A percentile compares a stretch with the other conserved stretches of the same genome.
Evolutionary conservation across 1,140 invertebrate species (phyloP).

Genomic region (Araneus ventricosus): DNA sequence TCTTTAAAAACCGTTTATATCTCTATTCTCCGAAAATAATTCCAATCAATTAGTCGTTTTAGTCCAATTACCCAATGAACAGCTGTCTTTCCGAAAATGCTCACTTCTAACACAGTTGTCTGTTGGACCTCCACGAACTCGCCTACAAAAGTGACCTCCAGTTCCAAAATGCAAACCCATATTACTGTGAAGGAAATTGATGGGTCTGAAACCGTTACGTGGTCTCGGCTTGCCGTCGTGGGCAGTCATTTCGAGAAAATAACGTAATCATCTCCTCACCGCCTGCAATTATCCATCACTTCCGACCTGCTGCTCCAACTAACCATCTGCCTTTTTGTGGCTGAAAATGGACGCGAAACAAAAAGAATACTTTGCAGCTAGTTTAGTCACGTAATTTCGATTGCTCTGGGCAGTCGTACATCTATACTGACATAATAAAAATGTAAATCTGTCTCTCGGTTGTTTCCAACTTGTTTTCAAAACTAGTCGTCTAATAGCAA

Average conservation of each 20-base stretch:
- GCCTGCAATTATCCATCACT: conserved; percentile 23
- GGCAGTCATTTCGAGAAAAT: conserved; percentile 20
- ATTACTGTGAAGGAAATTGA: neutral
- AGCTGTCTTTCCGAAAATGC: too few relatives aligned
- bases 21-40: too few relatives aligned
- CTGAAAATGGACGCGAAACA: conserved; percentile 2
- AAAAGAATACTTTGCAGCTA: neutral
- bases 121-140: neutral
- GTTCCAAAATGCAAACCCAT: neutral
- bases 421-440: neutral
- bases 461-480: too few relatives aligned
- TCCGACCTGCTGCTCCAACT: neutral
- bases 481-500: too few relatives aligned
- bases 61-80: too few relatives aligned
- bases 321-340: neutral
- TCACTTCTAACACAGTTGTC: neutral
- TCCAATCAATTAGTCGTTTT: too few relatives aligned
- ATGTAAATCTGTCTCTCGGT: too few relatives aligned
- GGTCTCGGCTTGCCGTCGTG: neutral
- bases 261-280: conserved; percentile 23
- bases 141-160: neutral
- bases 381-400: neutral
- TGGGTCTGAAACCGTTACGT: conserved; percentile 3
- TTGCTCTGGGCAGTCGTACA: neutral
- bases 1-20: too few relatives aligned